These are phyloP conservation scores for Scaptodrosophila latifasciaeformis DNA, from an alignment of 2,888 invertebrate species.

Conservation along the genomic window DNA sequence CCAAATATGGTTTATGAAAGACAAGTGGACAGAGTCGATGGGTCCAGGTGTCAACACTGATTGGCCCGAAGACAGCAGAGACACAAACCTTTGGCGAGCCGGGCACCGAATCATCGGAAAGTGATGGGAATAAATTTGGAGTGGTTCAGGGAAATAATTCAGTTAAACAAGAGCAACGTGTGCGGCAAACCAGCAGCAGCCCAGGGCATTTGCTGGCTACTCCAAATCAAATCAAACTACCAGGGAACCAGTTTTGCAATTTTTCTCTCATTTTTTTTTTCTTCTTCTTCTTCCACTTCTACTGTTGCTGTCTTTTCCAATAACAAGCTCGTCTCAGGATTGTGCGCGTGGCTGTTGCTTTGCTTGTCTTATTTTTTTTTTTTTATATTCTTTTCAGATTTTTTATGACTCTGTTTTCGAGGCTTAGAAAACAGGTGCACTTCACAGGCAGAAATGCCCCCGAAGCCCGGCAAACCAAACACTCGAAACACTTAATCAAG, in stretches of 20 bases:
- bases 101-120: too few relatives aligned
- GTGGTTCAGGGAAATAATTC: too few relatives aligned
- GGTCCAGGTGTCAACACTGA: slow-evolving; percentile 40
- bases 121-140: slow-evolving; percentile 43
- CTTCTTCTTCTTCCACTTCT: too few relatives aligned
- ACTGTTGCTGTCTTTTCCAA: too few relatives aligned
- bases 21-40: too few relatives aligned
- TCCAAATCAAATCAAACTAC: slow-evolving; percentile 1
- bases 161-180: slow-evolving; percentile 17
- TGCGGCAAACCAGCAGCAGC: slow-evolving; percentile 1
- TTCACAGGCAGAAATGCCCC: slow-evolving; percentile 38
- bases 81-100: too few relatives aligned
- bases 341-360: slow-evolving; percentile 56
- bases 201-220: background rate
- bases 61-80: slow-evolving; percentile 44
- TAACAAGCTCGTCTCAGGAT: too few relatives aligned
- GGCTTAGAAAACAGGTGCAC: slow-evolving; percentile 59
- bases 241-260: slow-evolving; percentile 6
- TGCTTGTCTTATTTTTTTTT: too few relatives aligned
- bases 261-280: too few relatives aligned
- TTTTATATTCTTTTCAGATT: too few relatives aligned
- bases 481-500: slow-evolving; percentile 51
- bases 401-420: slow-evolving; percentile 65
- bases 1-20: slow-evolving; percentile 55
- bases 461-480: background rate